These are phyloP conservation scores for Luffia ferchaultella DNA, from an alignment of 2,888 invertebrate species.

Conservation along the genomic window DNA sequence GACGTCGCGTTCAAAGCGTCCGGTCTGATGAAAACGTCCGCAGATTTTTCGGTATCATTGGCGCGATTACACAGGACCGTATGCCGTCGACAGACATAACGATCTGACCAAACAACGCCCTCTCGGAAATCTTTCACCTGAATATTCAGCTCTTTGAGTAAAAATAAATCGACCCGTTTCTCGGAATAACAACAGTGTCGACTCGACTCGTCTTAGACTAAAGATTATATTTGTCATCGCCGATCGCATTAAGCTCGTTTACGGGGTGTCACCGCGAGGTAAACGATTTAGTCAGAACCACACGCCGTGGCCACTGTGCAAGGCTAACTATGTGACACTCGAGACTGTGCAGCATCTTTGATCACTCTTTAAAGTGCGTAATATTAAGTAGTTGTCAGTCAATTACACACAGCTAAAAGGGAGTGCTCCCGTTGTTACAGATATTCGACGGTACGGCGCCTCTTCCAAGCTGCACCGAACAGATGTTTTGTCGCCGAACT, in stretches of 20 bases:
- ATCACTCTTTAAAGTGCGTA: no score
- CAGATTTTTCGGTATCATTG: slow-evolving; percentile 51
- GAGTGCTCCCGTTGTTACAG: no score
- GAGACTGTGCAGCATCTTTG: no score
- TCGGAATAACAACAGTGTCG: slow-evolving; percentile 60
- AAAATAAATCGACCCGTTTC: slow-evolving; percentile 60
- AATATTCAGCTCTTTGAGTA: slow-evolving; percentile 61
- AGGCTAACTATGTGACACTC: slow-evolving; percentile 30
- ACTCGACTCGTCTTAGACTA: slow-evolving; percentile 53
- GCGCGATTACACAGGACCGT: slow-evolving; percentile 60
- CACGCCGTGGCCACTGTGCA: slow-evolving; percentile 26
- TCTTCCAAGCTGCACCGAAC: slow-evolving; percentile 20
- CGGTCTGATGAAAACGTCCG: slow-evolving; percentile 26
- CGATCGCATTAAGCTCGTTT: slow-evolving; percentile 49
- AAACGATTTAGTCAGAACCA: slow-evolving; percentile 47
- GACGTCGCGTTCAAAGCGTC: no score
- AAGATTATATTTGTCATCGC: slow-evolving; percentile 64
- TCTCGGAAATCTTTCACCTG: slow-evolving; percentile 62
- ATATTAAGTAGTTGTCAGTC: no score
- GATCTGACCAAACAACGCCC: slow-evolving; percentile 45
- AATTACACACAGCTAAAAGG: no score
- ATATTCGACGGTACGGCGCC: slow-evolving; percentile 2
- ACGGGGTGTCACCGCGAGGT: slow-evolving; percentile 46
- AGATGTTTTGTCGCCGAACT: slow-evolving; percentile 47
- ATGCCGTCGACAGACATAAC: slow-evolving; percentile 51